A percentile compares a stretch with the other conserved stretches of the same genome.
phyloP scores from a whole-genome alignment of 2,888 invertebrate species.

The Chrysolina americana region DNA sequence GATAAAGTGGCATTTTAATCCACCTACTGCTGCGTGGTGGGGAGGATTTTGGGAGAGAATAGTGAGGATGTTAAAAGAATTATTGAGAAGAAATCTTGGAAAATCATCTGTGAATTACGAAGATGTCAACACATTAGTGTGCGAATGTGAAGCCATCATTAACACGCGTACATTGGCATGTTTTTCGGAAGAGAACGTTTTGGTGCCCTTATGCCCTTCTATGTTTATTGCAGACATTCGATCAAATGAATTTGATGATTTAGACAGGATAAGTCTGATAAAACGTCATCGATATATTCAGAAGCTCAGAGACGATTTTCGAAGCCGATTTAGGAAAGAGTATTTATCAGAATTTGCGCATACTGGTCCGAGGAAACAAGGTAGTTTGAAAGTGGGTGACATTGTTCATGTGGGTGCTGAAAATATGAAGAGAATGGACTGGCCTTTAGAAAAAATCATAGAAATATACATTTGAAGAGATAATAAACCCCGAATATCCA shows the following conservation, averaged over 20 bases:
- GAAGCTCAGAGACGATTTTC: background rate
- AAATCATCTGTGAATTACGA: slow-evolving; percentile 53
- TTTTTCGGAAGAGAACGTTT: slow-evolving; percentile 15
- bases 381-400: slow-evolving; percentile 4
- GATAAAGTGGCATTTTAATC: slow-evolving; percentile 62
- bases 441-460: too few relatives aligned
- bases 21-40: slow-evolving; percentile 66
- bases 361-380: slow-evolving; percentile 25
- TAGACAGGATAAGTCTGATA: slow-evolving; percentile 9
- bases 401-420: too few relatives aligned
- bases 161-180: background rate
- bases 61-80: slow-evolving; percentile 57
- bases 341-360: slow-evolving; percentile 18
- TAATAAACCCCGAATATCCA: background rate
- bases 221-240: too few relatives aligned
- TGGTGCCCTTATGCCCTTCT: slow-evolving; percentile 19
- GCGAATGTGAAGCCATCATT: slow-evolving; percentile 18
- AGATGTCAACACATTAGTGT: slow-evolving; percentile 47
- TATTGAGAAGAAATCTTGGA: slow-evolving; percentile 62
- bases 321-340: slow-evolving; percentile 24
- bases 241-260: slow-evolving; percentile 21
- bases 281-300: slow-evolving; percentile 7
- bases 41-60: slow-evolving; percentile 38
- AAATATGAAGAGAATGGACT: too few relatives aligned
- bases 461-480: background rate